Percentiles rank a stretch among this genome's conserved stretches.
Conservation (phyloP, 2,888 invertebrate species). For the Hermaeophaga mercurialis region DNA sequence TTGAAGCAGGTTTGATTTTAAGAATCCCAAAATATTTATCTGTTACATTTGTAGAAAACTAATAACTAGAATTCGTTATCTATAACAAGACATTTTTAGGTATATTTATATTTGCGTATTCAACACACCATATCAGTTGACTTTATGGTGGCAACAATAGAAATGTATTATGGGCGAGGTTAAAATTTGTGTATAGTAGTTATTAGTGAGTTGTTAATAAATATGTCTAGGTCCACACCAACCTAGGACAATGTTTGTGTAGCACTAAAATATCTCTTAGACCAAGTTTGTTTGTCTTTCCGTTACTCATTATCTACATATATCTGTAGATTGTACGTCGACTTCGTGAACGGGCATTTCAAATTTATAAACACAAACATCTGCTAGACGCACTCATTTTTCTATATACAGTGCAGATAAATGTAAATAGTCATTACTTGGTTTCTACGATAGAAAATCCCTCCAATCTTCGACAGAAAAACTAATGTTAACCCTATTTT, state of each 20-base stretch:
- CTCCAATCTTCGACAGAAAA: no score
- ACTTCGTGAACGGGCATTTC: slow-evolving; percentile 2
- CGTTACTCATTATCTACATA: slow-evolving; percentile 17
- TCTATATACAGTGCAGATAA: no score
- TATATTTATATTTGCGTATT: no score
- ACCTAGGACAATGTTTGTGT: slow-evolving; percentile 22
- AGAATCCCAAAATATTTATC: slow-evolving; percentile 28
- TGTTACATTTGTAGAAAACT: background rate
- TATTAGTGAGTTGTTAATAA: slow-evolving; percentile 22
- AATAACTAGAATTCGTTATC: no score
- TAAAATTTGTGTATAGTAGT: slow-evolving; percentile 18
- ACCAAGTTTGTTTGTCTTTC: slow-evolving; percentile 14
- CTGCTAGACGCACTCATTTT: no score
- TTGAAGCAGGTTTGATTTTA: slow-evolving; percentile 22
- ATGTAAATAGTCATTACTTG: no score
- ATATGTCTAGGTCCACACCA: slow-evolving; percentile 12
- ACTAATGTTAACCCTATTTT: no score
- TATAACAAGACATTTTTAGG: no score
- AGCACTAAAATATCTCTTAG: slow-evolving; percentile 16
- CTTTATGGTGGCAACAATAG: slow-evolving; percentile 6
- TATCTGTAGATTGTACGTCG: slow-evolving; percentile 6
- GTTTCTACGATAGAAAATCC: no score
- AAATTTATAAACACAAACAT: background rate
- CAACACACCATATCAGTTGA: slow-evolving; percentile 6
- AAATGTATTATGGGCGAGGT: slow-evolving; percentile 11